Base-by-base conservation (phyloP, 2,113 vertebrate genomes). In the Abramis brama region DNA sequence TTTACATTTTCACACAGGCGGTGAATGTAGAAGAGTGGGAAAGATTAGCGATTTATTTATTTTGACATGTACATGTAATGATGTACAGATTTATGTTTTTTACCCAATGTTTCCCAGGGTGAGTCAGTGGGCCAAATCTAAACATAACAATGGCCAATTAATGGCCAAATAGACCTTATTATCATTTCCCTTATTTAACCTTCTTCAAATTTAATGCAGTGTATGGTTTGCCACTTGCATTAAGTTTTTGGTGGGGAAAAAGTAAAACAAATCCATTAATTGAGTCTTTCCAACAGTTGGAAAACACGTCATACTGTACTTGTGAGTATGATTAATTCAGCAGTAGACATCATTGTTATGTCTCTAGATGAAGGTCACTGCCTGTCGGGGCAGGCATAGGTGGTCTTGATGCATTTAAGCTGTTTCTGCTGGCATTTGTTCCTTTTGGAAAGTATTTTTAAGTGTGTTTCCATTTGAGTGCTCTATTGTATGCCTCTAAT, bases 361-460 rank as follows among this genome's bases (percentile, higher is more conserved):
- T 57, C 4, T 57, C 4, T 25, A 70, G 15, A 5, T 36, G 27
- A 25, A 68, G 43, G 43, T 82, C 62, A 52, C 39, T 68, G 27
- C 4, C 9, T 21, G 5, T 19, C 25, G 1, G 62, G 17, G 15
- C 43, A 27, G 15, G 8, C 33, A 64, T n/a, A 50, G 62, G 39
- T 66, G n/a, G 79, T 81, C n/a, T 47, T 70, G 45, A 8, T n/a
- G 39, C n/a, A 43, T 23, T 66, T 6, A 82, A 68, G 62, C 17
- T 82, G 27, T 78, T 78, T 57, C 27, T 78, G 17, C 50, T 78
- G 19, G 25, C 27, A 36, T 33, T 33, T 78, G 17, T 78, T 78
- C 17, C 5, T 33, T 57, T 57, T 12, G 79, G 12, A 80, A 80
- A 62, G n/a, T 25, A 33, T 2, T 30, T 30, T 79, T 0, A 23